These are phyloP conservation scores for Parotia lawesii DNA, from an alignment of 2,113 vertebrate genomes.

Conservation along the genomic window DNA sequence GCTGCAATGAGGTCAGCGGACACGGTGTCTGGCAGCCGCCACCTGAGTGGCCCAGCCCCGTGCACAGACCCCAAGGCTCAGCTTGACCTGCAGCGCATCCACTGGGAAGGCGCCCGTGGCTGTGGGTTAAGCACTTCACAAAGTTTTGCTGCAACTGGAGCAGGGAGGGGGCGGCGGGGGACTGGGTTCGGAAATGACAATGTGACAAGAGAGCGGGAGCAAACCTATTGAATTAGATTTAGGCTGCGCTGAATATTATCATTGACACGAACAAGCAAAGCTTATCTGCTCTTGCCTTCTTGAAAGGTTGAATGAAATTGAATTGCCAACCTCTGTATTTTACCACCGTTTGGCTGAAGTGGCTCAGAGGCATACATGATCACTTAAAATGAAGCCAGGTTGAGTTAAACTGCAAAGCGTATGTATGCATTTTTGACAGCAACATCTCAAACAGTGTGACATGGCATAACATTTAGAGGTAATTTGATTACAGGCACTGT, in stretches of 20 bases:
- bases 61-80: not conserved
- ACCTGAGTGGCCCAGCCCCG: conserved; percentile 60
- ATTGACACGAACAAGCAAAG: conserved; percentile 46
- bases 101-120: not conserved
- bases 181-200: conserved; percentile 41
- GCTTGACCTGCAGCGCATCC: not conserved
- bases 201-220: not conserved
- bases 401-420: conserved; percentile 40
- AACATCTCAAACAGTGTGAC: conserved; percentile 48
- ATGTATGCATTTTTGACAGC: conserved; percentile 33
- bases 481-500: conserved; percentile 63
- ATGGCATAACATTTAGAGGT: conserved; percentile 44
- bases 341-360: conserved; percentile 63
- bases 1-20: conserved; percentile 85
- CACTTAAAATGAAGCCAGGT: conserved; percentile 31
- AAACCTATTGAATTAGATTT: conserved; percentile 57
- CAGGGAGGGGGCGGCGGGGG: not conserved
- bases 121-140: conserved; percentile 41
- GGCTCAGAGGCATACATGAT: conserved; percentile 47
- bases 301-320: conserved; percentile 67
- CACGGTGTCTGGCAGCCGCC: conserved; percentile 71
- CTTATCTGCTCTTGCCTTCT: conserved; percentile 70
- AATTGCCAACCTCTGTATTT: conserved; percentile 66
- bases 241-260: conserved; percentile 67
- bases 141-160: conserved; percentile 61